Conservation (phyloP, 1,140 invertebrate genomes). For the Ceratina calcarata region DNA sequence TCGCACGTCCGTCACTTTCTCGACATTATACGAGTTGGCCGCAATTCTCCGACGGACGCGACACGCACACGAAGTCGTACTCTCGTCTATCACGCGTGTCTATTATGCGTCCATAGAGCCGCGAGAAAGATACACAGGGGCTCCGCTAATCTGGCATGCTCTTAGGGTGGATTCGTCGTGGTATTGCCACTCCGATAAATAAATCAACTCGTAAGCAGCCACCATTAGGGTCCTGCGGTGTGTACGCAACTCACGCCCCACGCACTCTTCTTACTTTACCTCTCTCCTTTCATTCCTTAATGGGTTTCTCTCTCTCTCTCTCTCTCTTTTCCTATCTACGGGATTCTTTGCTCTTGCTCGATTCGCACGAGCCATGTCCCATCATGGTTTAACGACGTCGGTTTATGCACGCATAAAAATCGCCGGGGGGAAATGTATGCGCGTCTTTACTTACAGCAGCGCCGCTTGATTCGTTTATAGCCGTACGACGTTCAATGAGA, state of each 20-base stretch:
- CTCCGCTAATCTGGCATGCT: constrained; percentile 62
- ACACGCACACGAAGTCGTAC: constrained; percentile 35
- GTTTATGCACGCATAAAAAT: constrained; percentile 54
- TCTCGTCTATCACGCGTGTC: constrained; percentile 65
- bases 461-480: constrained; percentile 12
- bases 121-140: constrained; percentile 66
- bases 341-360: neutral
- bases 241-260: constrained; percentile 61
- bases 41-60: constrained; percentile 8
- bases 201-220: constrained; percentile 71
- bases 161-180: constrained; percentile 68
- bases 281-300: neutral
- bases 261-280: constrained; percentile 11
- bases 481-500: neutral
- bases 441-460: constrained; percentile 20
- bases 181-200: constrained; percentile 70
- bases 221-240: constrained; percentile 66
- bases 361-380: neutral
- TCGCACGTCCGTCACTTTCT: constrained; percentile 33
- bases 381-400: constrained; percentile 31
- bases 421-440: constrained; percentile 11
- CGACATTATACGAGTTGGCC: neutral
- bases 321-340: neutral
- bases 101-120: constrained; percentile 66
- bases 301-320: neutral